Base-by-base conservation (phyloP, 2,888 invertebrate species). In the Cantharis nigra region DNA sequence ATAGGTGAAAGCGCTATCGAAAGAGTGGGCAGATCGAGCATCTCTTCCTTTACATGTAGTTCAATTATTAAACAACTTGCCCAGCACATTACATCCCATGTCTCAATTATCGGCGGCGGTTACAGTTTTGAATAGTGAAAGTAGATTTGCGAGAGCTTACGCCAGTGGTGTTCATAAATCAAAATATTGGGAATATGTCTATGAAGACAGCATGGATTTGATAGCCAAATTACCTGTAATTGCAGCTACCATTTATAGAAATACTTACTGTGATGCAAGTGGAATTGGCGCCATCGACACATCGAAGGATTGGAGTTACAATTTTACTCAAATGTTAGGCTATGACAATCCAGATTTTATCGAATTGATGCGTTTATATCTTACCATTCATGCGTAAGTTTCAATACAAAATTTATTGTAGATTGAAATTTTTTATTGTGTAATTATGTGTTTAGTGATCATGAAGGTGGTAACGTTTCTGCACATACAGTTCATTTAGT, bases 391-490 rank as follows among this genome's bases (percentile, higher is more conserved):
- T 91, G 92, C 92, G 92, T 92, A 85, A 79, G 71, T 69, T 63
- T 18, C 14, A 69, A 69, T n/a, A 4, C 14, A 69, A 13, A 69
- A 5, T 69, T 9, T 69, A 28, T 11, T n/a, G 13, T 65, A 11
- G 3, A 20, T 23, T 4, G 7, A 23, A 33, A 65, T 23, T 30
- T 63, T 23, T 63, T 70, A 69, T 70, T 67, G 26, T 63, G 62
- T 73, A 11, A 63, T 74, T 80, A 26, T 26, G 26, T 79, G 85
- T 87, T 33, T 86, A 96, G 96, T 90, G 98, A 98, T 88, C 98
- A 98, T 89, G 98, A 98, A 89, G 97, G 98, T 82, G 98, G 98
- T 83, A 98, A 98, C 88, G 98, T 98, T 7, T 97, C 97, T 9
- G 98, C 98, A 3, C 98, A 98, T 89, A 95, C 98, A 0, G 95